phyloP scores from a whole-genome alignment of 2,113 vertebrate species.

The Rhinichthys klamathensis region DNA sequence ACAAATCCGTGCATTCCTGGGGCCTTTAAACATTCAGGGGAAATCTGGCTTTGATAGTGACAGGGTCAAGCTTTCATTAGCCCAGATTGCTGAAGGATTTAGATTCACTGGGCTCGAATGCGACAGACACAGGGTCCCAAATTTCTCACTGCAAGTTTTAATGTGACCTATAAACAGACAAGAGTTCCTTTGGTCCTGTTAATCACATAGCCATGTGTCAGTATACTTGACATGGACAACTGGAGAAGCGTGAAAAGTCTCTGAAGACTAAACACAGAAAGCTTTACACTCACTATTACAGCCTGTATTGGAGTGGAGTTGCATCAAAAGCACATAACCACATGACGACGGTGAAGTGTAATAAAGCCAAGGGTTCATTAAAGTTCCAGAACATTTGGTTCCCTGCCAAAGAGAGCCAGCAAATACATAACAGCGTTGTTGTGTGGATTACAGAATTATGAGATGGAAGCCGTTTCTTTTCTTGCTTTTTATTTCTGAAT shows the following conservation, averaged over 20 bases:
- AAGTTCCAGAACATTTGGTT: conserved; percentile 47
- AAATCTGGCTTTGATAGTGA: conserved; percentile 16
- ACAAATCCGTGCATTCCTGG: neutral
- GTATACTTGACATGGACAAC: conserved; percentile 50
- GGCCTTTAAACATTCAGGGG: neutral
- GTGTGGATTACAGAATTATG: conserved; percentile 18
- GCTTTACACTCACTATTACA: neutral
- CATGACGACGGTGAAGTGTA: conserved; percentile 8
- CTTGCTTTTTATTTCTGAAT: neutral
- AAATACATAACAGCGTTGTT: conserved; percentile 28
- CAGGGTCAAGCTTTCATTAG: conserved; percentile 45
- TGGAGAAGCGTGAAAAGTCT: conserved; percentile 53
- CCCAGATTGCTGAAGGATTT: conserved; percentile 49
- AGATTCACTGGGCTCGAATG: conserved; percentile 6
- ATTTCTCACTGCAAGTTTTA: conserved; percentile 21
- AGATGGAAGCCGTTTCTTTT: neutral
- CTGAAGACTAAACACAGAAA: conserved; percentile 8
- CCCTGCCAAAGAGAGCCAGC: conserved; percentile 11
- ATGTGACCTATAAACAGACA: conserved; percentile 41
- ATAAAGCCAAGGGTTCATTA: conserved; percentile 45
- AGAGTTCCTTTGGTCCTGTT: conserved; percentile 19
- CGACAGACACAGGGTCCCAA: conserved; percentile 17
- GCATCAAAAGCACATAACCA: conserved; percentile 32
- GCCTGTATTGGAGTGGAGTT: conserved; percentile 21
- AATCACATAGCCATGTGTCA: conserved; percentile 47